Evolutionary conservation across 2,888 invertebrate genomes (phyloP).

Genomic region (Lamproptera curius): DNA sequence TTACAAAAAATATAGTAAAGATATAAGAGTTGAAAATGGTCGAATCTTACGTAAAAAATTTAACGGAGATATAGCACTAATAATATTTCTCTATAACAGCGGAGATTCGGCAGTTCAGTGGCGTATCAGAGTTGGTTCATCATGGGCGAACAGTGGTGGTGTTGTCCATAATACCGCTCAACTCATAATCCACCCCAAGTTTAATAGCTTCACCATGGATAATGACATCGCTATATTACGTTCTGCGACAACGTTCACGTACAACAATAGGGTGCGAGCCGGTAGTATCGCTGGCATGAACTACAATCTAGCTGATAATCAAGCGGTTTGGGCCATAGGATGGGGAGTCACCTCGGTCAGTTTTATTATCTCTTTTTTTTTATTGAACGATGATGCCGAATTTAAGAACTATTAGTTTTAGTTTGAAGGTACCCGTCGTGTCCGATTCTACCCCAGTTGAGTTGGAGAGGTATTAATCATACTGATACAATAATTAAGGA

Average conservation of each 20-base stretch:
- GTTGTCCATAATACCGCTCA: conserved; percentile 24
- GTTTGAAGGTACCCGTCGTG: no score
- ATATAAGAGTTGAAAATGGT: no score
- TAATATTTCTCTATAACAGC: conserved; percentile 26
- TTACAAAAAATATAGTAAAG: no score
- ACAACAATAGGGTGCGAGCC: conserved; percentile 26
- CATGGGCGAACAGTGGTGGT: conserved; percentile 45
- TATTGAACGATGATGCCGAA: no score
- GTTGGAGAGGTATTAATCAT: no score
- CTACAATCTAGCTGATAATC: conserved; percentile 35
- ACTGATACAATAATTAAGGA: no score
- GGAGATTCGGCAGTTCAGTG: conserved; percentile 33
- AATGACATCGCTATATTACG: conserved; percentile 50
- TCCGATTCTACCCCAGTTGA: no score
- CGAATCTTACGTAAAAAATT: background rate
- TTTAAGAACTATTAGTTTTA: no score
- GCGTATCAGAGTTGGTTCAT: conserved; percentile 45
- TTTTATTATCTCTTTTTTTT: conserved; percentile 2
- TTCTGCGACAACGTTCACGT: conserved; percentile 24
- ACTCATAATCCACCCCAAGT: conserved; percentile 42
- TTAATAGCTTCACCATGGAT: conserved; percentile 33
- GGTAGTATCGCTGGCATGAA: conserved; percentile 32
- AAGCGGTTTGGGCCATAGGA: conserved; percentile 38
- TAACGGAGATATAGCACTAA: background rate
- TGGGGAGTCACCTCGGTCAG: conserved; percentile 37